Base-by-base conservation (phyloP, 2,888 invertebrate species). In the Empis livida region DNA sequence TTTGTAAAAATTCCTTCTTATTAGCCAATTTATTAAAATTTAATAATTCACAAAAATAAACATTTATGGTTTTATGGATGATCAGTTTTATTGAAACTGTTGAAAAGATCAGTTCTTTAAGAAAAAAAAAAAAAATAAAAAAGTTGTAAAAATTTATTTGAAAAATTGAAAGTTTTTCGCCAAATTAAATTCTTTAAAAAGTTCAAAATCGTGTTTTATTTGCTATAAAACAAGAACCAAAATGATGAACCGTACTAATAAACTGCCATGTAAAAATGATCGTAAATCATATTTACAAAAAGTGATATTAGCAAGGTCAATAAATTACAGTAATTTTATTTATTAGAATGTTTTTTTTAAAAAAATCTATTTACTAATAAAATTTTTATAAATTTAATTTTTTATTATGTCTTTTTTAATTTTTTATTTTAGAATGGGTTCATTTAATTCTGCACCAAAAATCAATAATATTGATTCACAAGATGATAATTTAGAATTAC, bases 391-490 rank as follows among this genome's bases (percentile, higher is more conserved):
- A 40, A 16, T 13, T 11, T 16, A 39, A 16, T 16, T 39, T 39
- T 1, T 16, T 13, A 20, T n/a, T n/a, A n/a, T n/a, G n/a, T n/a
- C n/a, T n/a, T n/a, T n/a, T n/a, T n/a, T n/a, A n/a, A n/a, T n/a
- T n/a, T n/a, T n/a, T n/a, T 46, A 49, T 70, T 71, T 13, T 65
- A 82, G 82, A 66, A 83, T 83, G 82, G 82, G 82, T 53, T 82
- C 82, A 62, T 82, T 82, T 60, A 79, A 78, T 51, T 80, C 81
- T 46, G 73, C 78, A 15, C 79, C 80, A 41, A 78, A 77, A 63
- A 77, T 80, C 51, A 67, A 74, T 51, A 80, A 80, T 59, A 73
- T 73, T 47, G 80, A 80, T 60, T 69, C 70, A 5, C 75, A 79
- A 61, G 81, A 81, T 59, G 74, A 75, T 55, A 74, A 74, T 47